Evolutionary conservation across 2,888 invertebrate species (phyloP), one percentile per base, ranked within the genome.

Genomic region (Thera obeliscata): DNA sequence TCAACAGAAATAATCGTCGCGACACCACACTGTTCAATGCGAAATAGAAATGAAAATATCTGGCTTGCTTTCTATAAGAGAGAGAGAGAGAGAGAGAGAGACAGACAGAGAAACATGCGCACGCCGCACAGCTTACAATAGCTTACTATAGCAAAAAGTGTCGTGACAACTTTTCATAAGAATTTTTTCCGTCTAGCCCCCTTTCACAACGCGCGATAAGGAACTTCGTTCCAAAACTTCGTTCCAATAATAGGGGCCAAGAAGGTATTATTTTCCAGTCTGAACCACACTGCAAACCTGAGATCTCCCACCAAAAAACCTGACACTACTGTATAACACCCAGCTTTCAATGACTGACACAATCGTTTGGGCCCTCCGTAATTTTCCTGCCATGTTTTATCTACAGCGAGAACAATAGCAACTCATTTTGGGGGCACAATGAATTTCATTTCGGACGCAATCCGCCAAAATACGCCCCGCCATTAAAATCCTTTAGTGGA

Each of bases 331-430:
- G 82, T 85, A 78, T 83, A 80, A 84, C 85, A 84, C 80, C 81
- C 79, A 72, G 81, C 82, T 78, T 83, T 86, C 80, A 89, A 87
- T 87, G 89, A 85, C 85, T 80, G 83, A 81, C 85, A 87, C 85
- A 82, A 84, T 82, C 84, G 81, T 77, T 77, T 74, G 76, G 79
- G 81, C 76, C 76, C 85, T 78, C 85, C 81, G 87, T 91, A 91
- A 91, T 91, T 91, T 91, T 91, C 91, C 91, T 91, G 90, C 84
- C 84, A 84, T 89, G 87, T 89, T 90, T 88, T 87, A 89, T 88
- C 90, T 86, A 76, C 75, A 72, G 63, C 35, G 74, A 80, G 87
- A 88, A 91, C 91, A 90, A 91, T 89, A 80, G 74, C 85, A 83
- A 83, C 88, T 91, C 90, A 89, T 91, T 91, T 91, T 86, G 84